Evolutionary conservation across 2,888 invertebrate genomes (phyloP).

Genomic region (Blera fallax): DNA sequence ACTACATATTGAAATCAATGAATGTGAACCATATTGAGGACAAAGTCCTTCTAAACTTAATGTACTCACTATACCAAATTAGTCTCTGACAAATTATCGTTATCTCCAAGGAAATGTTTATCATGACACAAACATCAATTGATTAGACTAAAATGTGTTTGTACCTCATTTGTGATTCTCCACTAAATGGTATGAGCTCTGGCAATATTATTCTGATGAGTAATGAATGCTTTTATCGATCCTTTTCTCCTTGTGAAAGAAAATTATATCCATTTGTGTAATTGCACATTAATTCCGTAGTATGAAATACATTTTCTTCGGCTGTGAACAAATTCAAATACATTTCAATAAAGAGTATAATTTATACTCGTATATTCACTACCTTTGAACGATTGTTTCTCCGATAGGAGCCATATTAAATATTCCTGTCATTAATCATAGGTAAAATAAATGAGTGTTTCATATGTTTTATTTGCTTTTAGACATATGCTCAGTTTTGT

Average conservation of each 20-base stretch:
- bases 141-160: not conserved
- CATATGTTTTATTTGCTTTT: too few species aligned
- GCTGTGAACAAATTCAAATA: not conserved
- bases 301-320: not conserved
- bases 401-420: not conserved
- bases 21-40: too few species aligned
- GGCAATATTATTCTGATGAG: not conserved
- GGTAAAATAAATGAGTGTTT: too few species aligned
- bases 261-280: not conserved
- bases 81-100: not conserved
- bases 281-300: not conserved
- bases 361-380: not conserved
- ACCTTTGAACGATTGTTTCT: not conserved
- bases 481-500: too few species aligned
- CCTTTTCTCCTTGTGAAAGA: not conserved
- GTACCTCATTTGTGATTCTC: not conserved
- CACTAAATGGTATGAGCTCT: not conserved
- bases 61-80: not conserved
- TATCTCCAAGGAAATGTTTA: not conserved
- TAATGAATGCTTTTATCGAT: not conserved
- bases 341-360: not conserved
- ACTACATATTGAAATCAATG: too few species aligned
- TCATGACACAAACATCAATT: not conserved
- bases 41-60: too few species aligned
- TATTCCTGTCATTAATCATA: not conserved